A percentile compares a stretch with the other conserved stretches of the same genome.
Conservation (phyloP, 2,113 vertebrate genomes). For the Gallinago undulata region DNA sequence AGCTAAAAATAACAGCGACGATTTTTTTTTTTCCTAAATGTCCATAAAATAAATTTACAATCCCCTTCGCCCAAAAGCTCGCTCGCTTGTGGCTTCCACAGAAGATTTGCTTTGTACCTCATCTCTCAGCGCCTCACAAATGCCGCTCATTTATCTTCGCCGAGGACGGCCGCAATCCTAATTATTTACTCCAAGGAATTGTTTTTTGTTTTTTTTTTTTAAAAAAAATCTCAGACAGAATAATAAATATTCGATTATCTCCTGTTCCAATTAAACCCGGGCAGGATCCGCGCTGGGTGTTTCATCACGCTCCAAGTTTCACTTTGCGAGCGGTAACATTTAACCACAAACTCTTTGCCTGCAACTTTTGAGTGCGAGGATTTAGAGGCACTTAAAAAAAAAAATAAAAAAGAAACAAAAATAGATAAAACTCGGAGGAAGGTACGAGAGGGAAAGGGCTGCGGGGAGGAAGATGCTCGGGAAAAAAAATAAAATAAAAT, state of each 20-base stretch:
- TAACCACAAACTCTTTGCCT: not conserved
- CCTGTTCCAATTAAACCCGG: constrained; percentile 65
- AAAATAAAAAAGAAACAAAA: not conserved
- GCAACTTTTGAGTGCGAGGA: not conserved
- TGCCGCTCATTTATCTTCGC: constrained; percentile 92
- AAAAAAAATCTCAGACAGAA: constrained; percentile 72
- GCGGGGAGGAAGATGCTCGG: not conserved
- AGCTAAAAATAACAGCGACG: constrained; percentile 10
- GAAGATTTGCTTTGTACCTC: constrained; percentile 74
- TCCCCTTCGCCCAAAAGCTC: not conserved
- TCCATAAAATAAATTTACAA: constrained; percentile 56
- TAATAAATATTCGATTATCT: constrained; percentile 89
- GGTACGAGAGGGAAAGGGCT: not conserved
- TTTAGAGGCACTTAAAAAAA: not conserved
- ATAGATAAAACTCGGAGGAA: not conserved
- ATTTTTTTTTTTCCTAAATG: not conserved
- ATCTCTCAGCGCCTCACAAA: constrained; percentile 87
- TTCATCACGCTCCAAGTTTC: constrained; percentile 29
- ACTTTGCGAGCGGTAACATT: not conserved
- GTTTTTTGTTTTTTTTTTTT: not conserved
- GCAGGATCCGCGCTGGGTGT: not conserved
- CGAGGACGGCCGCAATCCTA: constrained; percentile 86
- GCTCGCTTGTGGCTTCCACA: constrained; percentile 16
- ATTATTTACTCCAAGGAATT: constrained; percentile 89
- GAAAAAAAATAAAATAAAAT: not conserved